These are phyloP conservation scores for Esperia sulphurella DNA, from an alignment of 2,888 invertebrate species.

Conservation along the genomic window DNA sequence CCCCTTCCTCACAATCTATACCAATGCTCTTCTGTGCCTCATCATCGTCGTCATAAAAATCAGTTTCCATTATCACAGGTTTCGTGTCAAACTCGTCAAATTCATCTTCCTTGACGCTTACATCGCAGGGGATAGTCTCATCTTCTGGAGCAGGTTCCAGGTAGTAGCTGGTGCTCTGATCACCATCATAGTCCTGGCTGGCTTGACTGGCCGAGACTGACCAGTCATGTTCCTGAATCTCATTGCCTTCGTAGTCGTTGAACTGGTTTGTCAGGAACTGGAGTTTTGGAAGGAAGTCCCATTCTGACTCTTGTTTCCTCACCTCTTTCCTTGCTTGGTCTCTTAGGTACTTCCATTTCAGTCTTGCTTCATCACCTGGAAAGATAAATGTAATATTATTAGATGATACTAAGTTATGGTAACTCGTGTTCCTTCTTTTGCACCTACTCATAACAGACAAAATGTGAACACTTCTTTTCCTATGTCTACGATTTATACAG, in stretches of 20 bases:
- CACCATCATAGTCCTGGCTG: constrained; percentile 43
- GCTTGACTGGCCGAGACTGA: constrained; percentile 29
- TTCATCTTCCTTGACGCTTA: constrained; percentile 59
- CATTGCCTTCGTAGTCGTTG: constrained; percentile 61
- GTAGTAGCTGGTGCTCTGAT: constrained; percentile 45
- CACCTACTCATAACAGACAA: no score
- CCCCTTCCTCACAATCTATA: constrained; percentile 24
- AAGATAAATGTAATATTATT: constrained; percentile 9
- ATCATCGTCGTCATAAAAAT: constrained; percentile 70
- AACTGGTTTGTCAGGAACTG: constrained; percentile 68
- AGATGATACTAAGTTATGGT: not conserved
- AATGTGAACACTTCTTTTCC: no score
- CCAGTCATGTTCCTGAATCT: constrained; percentile 25
- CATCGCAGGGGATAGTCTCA: constrained; percentile 18
- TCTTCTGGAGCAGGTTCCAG: constrained; percentile 35
- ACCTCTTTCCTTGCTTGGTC: constrained; percentile 71
- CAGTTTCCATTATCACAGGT: constrained; percentile 68
- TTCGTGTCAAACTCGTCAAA: constrained; percentile 72
- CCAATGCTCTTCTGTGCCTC: constrained; percentile 44
- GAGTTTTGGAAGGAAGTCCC: constrained; percentile 63
- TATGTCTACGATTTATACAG: no score
- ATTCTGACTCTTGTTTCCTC: constrained; percentile 63
- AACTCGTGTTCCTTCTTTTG: no score
- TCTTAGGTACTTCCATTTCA: constrained; percentile 71
- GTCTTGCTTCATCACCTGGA: constrained; percentile 67